Evolutionary conservation across 2,888 invertebrate genomes (phyloP), one percentile per base, ranked within the genome.

Genomic region (Drosophila atripex): DNA sequence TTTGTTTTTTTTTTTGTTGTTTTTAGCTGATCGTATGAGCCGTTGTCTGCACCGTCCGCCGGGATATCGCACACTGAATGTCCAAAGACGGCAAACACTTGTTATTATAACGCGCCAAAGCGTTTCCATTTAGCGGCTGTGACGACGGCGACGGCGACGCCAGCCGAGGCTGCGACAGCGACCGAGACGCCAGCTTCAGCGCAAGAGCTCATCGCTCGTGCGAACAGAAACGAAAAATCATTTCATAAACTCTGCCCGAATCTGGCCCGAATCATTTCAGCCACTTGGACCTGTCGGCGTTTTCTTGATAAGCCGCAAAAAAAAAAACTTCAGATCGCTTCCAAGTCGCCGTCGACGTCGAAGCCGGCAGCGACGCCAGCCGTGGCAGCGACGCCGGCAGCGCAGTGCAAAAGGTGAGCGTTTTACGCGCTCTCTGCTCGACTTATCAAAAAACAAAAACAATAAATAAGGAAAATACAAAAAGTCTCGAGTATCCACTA

Each of bases 41-140:
- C 41, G 46, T 54, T 54, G 90, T 88, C 90, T 90, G 84, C 86
- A 90, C 90, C 89, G 89, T 84, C 83, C 85, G 90, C 90, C 90
- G 88, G 88, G 88, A 86, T 89, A 88, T 88, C 86, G 89, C 82
- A 87, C 85, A 91, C 91, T 91, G 91, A 91, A 85, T 90, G 86
- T 82, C 88, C 83, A 83, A 89, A 88, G 87, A 83, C 89, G 87
- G 80, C 85, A 86, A 86, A 80, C 88, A 86, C 89, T 90, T 88
- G 87, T 88, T 91, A 91, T 90, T 89, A 90, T 89, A 89, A 89
- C 79, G 88, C 87, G 83, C 78, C 86, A 86, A 86, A 86, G 78
- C 85, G 82, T 77, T 82, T 82, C 64, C 74, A 79, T 60, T 80
- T 71, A 76, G 69, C 78, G 75, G 60, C 69, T 72, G 28, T 58